These are phyloP conservation scores for Pammene fasciana DNA, from an alignment of 2,888 invertebrate genomes.

Conservation along the genomic window DNA sequence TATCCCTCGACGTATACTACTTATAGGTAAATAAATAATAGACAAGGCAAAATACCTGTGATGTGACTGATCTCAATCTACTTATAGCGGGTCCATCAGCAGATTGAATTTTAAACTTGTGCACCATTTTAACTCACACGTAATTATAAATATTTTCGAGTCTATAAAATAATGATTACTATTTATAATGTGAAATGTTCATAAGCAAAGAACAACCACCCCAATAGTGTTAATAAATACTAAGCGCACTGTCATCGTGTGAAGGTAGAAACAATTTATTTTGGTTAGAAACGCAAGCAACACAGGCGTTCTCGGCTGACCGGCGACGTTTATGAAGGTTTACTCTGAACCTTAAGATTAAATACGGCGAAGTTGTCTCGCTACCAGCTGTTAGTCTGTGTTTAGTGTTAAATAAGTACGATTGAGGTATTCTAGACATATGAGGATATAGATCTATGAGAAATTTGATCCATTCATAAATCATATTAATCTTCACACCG, in stretches of 20 bases:
- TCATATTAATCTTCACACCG: too few relatives aligned
- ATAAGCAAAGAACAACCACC: not conserved
- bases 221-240: not conserved
- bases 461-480: too few relatives aligned
- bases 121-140: conserved; percentile 59
- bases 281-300: conserved; percentile 10
- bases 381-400: conserved; percentile 12
- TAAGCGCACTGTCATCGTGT: conserved; percentile 8
- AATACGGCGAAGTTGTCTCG: conserved; percentile 22
- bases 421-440: not conserved
- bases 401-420: conserved; percentile 1
- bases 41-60: conserved; percentile 57
- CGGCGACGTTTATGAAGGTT: conserved; percentile 24
- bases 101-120: conserved; percentile 56
- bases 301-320: conserved; percentile 24
- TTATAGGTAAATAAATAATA: conserved; percentile 14
- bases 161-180: not conserved
- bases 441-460: not conserved
- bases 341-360: conserved; percentile 28
- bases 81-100: conserved; percentile 51
- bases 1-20: not conserved
- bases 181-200: not conserved
- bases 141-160: conserved; percentile 3
- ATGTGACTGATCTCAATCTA: conserved; percentile 58
- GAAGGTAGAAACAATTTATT: conserved; percentile 26